Base-by-base conservation (phyloP, 2,888 invertebrate species). In the Ophonus ardosiacus region DNA sequence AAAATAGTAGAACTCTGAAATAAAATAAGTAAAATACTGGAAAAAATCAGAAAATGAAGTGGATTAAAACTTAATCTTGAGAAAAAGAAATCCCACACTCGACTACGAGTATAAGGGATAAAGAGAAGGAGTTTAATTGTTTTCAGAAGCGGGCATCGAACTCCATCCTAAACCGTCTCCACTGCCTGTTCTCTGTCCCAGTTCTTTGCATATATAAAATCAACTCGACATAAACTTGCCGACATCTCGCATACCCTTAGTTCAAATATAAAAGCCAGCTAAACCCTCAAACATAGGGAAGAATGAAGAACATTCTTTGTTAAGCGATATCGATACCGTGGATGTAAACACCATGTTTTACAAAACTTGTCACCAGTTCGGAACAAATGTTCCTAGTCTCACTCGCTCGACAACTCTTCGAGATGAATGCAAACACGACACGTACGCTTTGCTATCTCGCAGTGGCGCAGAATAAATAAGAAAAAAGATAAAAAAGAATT, bases 391-490 rank as follows among this genome's bases (percentile, higher is more conserved):
- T 43, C 71, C 17, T 74, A 31, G 68, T 15, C 68, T n/a, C 38
- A 38, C 38, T 31, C n/a, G 68, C 68, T 74, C 40, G 43, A 43
- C 71, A n/a, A 40, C n/a, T 18, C 71, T 74, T 74, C 71, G 71
- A 74, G 71, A 74, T 74, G 71, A 74, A 74, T 74, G 71, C 51
- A 74, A 51, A 74, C 43, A 74, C 43, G 38, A 51, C 43, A 51
- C 43, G 43, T 51, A 51, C 43, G 43, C 7, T 51, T 51, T n/a
- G 17, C 61, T 31, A 17, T 17, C 61, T 8, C 15, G 31, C 63
- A 59, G 43, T 51, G 43, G 43, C 43, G 43, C 10, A 51, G 10
- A 6, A 8, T 13, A 51, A 51, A 51, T 2, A 51, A 8, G 10
- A 8, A 51, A 51, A 51, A 51, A 8, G 43, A 51, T 51, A 51